Percentiles rank a stretch among this genome's conserved stretches.
Evolutionary conservation across 2,888 invertebrate species (phyloP).

Genomic region (Conchocele bisecta): DNA sequence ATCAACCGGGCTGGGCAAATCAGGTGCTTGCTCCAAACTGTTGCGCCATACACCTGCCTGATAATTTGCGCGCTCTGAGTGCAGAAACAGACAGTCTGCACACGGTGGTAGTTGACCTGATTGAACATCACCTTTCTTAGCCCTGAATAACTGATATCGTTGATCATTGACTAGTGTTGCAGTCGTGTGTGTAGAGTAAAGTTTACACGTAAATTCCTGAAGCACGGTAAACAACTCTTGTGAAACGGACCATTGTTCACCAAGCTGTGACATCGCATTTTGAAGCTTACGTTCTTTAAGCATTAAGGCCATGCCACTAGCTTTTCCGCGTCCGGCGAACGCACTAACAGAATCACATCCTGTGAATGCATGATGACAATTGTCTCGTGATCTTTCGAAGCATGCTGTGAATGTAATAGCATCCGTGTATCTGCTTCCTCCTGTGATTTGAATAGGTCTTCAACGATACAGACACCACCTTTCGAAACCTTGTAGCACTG

Average conservation of each 20-base stretch:
- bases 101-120: slow-evolving; percentile 41
- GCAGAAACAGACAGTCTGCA: slow-evolving; percentile 16
- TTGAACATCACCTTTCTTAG: slow-evolving; percentile 36
- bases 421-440: slow-evolving; percentile 57
- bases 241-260: slow-evolving; percentile 28
- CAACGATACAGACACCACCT: slow-evolving; percentile 14
- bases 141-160: slow-evolving; percentile 42
- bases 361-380: slow-evolving; percentile 36
- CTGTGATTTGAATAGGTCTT: slow-evolving; percentile 32
- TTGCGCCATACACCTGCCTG: slow-evolving; percentile 51
- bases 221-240: slow-evolving; percentile 25
- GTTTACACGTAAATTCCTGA: slow-evolving; percentile 34
- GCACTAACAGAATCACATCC: slow-evolving; percentile 8
- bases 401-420: slow-evolving; percentile 52
- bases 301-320: not conserved
- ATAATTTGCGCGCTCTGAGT: slow-evolving; percentile 48
- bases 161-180: slow-evolving; percentile 44
- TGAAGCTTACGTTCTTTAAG: not conserved
- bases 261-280: slow-evolving; percentile 16
- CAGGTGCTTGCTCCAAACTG: slow-evolving; percentile 12
- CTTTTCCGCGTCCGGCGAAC: not conserved
- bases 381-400: slow-evolving; percentile 31
- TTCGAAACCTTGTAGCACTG: slow-evolving; percentile 35
- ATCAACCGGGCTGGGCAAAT: slow-evolving; percentile 18
- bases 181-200: slow-evolving; percentile 28